Evolutionary conservation across 2,797 vertebrate species (phyloP).

Genomic region (Acipenser oxyrinchus): DNA sequence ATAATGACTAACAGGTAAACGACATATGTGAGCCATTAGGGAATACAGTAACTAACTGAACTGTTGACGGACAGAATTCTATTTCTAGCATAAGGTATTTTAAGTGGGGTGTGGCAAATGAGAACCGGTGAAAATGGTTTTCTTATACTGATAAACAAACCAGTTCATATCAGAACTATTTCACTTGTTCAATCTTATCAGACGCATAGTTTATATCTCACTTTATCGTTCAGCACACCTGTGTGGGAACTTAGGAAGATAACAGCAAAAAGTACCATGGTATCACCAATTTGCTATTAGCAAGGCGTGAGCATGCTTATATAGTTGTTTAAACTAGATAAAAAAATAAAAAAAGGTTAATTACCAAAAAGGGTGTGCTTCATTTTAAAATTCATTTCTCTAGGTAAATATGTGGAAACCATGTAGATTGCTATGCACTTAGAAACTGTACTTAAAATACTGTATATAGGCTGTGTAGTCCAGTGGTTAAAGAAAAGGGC

Average conservation of each 20-base stretch:
- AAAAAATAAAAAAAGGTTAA: conserved; percentile 36
- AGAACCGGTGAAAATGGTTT: neutral
- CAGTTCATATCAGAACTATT: conserved; percentile 4
- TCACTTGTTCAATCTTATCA: conserved; percentile 35
- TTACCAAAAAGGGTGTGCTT: conserved; percentile 58
- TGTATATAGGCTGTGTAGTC: too few relatives aligned
- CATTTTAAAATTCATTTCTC: conserved; percentile 29
- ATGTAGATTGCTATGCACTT: conserved; percentile 58
- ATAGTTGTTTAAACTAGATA: conserved; percentile 70
- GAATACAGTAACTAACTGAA: neutral
- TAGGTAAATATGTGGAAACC: conserved; percentile 50
- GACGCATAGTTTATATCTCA: conserved; percentile 57
- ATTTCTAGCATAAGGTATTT: neutral
- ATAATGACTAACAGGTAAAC: too few relatives aligned
- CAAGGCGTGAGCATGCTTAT: conserved; percentile 52
- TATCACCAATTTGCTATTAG: conserved; percentile 44
- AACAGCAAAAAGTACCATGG: conserved; percentile 29
- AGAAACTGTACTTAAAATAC: conserved; percentile 49
- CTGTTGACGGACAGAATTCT: too few relatives aligned
- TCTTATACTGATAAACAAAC: neutral
- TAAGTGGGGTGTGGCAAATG: neutral
- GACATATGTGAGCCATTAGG: neutral
- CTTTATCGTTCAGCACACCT: conserved; percentile 52
- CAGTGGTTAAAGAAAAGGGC: too few relatives aligned
- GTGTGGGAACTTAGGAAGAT: conserved; percentile 41